phyloP scores from a whole-genome alignment of 2,797 vertebrate species.

The Hypotaenidia philippensis region DNA sequence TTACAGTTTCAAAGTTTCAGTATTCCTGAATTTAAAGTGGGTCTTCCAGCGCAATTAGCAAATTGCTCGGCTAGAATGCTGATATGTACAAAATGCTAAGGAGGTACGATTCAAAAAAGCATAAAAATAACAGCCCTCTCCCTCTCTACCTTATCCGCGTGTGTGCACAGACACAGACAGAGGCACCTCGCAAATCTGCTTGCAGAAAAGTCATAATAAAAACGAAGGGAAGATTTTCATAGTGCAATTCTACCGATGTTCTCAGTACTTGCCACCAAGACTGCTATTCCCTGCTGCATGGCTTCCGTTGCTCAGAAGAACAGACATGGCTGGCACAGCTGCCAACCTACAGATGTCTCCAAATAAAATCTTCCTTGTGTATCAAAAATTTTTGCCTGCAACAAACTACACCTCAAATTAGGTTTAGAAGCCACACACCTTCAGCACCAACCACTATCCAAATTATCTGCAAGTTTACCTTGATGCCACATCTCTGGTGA shows the following conservation, averaged over 20 bases:
- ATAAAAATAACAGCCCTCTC: constrained; percentile 8
- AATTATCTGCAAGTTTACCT: not conserved
- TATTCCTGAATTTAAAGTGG: constrained; percentile 65
- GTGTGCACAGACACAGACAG: not conserved
- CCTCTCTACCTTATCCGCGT: not conserved
- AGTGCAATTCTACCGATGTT: constrained; percentile 51
- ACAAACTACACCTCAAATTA: constrained; percentile 44
- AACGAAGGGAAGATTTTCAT: constrained; percentile 61
- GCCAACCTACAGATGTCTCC: constrained; percentile 74
- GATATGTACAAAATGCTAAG: constrained; percentile 46
- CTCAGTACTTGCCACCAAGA: constrained; percentile 55
- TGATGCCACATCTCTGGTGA: not conserved
- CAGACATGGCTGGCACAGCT: constrained; percentile 70
- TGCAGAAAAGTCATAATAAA: constrained; percentile 43
- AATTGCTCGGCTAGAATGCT: constrained; percentile 55
- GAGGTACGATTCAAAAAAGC: constrained; percentile 29
- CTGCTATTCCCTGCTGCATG: constrained; percentile 12
- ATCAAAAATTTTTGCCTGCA: constrained; percentile 42
- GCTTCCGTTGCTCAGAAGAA: constrained; percentile 56
- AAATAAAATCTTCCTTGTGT: constrained; percentile 70
- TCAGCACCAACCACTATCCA: not conserved
- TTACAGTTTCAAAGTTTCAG: constrained; percentile 67
- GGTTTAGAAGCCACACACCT: constrained; percentile 21
- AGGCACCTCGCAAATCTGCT: not conserved
- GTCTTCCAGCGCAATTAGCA: constrained; percentile 63